Evolutionary conservation across 1,140 invertebrate genomes (phyloP), one percentile per base, ranked within the genome.

Genomic region (Bombus waltoni): DNA sequence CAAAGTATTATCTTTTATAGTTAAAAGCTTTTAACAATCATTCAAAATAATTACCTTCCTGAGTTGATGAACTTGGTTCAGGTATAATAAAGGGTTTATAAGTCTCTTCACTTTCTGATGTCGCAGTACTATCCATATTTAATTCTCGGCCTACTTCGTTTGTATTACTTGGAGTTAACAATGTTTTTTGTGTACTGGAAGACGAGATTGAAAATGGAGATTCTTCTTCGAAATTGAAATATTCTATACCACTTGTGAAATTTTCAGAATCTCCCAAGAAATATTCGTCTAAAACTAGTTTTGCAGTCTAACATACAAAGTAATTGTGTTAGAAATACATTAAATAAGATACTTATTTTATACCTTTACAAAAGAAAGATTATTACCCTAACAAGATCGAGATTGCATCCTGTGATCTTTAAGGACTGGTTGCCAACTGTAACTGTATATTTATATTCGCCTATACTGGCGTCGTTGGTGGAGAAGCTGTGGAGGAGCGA

Each of bases 391-490:
- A 98, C 97, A 92, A 98, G 95, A 93, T 98, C 97, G 90, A 98
- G 96, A 95, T 98, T 98, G 89, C 96, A 96, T 81, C 98, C 98
- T 81, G 97, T 98, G 89, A 98, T 98, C 95, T 98, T 98, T 77
- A 98, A 96, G 81, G 97, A 96, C 93, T 98, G 97, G 91, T 97
- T 96, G 88, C 97, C 97, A 90, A 98, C 96, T 87, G 97, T 97
- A 70, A 98, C 98, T 79, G 98, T 98, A 94, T 98, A 98, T 92
- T 98, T 98, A 94, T 98, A 98, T 95, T 98, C 98, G 92, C 97
- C 97, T 93, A 98, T 95, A 90, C 96, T 97, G 90, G 97, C 97
- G 95, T 98, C 98, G 94, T 97, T 97, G 89, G 97, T 97, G 87
- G 97, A 98, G 92, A 97, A 96, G 95, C 97, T 98, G 94, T 98